phyloP scores from a whole-genome alignment of 1,140 invertebrate genomes.

The Palaemon carinicauda region DNA sequence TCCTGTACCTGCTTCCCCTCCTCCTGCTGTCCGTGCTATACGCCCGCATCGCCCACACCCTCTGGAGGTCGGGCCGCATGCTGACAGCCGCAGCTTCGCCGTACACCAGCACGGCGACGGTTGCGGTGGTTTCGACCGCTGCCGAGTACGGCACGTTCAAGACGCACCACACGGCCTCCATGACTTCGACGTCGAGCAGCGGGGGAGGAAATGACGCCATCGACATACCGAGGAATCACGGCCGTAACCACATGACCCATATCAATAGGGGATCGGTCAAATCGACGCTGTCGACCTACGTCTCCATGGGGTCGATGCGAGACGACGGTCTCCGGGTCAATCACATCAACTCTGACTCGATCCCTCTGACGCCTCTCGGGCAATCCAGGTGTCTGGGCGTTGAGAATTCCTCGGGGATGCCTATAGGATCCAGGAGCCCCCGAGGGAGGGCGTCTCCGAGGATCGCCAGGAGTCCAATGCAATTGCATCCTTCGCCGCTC shows the following conservation, averaged over 20 bases:
- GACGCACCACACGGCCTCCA: constrained; percentile 39
- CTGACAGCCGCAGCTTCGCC: constrained; percentile 43
- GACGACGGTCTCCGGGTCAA: constrained; percentile 20
- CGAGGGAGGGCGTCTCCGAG: background rate
- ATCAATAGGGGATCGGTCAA: constrained; percentile 36
- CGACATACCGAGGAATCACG: background rate
- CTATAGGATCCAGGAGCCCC: background rate
- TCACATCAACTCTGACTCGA: constrained; percentile 10
- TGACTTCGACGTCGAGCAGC: constrained; percentile 39
- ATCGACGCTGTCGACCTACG: constrained; percentile 34
- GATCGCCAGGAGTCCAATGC: constrained; percentile 20
- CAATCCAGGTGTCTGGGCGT: background rate
- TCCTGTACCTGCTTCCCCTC: constrained; percentile 62
- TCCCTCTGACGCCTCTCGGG: constrained; percentile 13
- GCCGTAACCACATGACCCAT: background rate
- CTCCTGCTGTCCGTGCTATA: constrained; percentile 61
- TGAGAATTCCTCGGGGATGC: background rate
- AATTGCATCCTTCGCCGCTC: constrained; percentile 49
- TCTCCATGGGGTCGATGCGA: constrained; percentile 3
- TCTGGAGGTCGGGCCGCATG: constrained; percentile 58
- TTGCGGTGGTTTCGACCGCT: background rate
- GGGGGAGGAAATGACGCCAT: background rate
- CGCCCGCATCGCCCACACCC: constrained; percentile 61
- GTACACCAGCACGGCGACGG: background rate
- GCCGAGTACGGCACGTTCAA: constrained; percentile 42